Evolutionary conservation across 2,888 invertebrate species (phyloP).

Genomic region (Lymantria dispar): DNA sequence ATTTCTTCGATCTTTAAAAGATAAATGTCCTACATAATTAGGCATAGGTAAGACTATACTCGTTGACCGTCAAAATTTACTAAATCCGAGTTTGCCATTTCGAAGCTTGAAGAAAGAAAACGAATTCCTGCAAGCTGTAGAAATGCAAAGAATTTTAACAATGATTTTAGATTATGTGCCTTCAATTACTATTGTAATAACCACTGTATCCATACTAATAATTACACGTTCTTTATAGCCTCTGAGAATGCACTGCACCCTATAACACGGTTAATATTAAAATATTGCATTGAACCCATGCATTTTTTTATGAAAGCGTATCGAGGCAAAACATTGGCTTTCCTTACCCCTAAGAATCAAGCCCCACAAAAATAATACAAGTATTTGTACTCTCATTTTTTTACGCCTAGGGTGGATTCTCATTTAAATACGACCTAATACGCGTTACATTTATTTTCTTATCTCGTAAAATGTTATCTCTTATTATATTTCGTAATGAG

Average conservation of each 20-base stretch:
- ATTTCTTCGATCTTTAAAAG: too few species aligned
- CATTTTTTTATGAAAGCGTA: conserved; percentile 69
- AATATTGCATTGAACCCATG: conserved; percentile 76
- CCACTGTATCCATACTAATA: conserved; percentile 46
- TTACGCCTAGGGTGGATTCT: conserved; percentile 53
- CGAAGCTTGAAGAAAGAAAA: too few species aligned
- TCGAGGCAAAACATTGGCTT: conserved; percentile 75
- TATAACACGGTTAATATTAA: conserved; percentile 79
- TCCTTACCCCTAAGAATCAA: conserved; percentile 53
- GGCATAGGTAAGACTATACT: too few species aligned
- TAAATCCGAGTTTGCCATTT: too few species aligned
- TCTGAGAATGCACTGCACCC: conserved; percentile 66
- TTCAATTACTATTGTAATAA: background rate
- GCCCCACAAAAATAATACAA: conserved; percentile 75
- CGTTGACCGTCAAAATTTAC: too few species aligned
- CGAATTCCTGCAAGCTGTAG: too few species aligned
- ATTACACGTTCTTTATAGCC: conserved; percentile 42
- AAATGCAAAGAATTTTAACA: too few species aligned
- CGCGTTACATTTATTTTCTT: conserved; percentile 40
- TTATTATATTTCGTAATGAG: background rate
- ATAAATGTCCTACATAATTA: too few species aligned
- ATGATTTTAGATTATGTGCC: too few species aligned
- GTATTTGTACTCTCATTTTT: conserved; percentile 75
- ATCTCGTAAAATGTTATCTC: conserved; percentile 28
- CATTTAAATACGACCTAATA: conserved; percentile 61